phyloP scores from a whole-genome alignment of 2,113 vertebrate species.

The Castor canadensis region DNA sequence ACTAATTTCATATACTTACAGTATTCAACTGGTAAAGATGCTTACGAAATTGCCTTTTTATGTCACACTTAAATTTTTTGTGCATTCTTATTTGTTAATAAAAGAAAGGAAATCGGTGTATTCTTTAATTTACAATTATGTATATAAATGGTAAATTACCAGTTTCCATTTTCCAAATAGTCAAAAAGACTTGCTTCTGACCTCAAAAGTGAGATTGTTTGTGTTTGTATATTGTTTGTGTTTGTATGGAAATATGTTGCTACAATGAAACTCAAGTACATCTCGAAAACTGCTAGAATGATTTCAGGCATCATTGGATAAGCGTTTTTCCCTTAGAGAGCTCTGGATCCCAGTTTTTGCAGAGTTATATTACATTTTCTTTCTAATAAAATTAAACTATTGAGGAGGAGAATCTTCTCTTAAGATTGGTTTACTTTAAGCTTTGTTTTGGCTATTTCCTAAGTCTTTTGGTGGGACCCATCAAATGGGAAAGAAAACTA shows the following conservation, averaged over 20 bases:
- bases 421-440: neutral
- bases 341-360: neutral
- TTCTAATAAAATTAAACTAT: neutral
- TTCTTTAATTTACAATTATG: slow-evolving; percentile 49
- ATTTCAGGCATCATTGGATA: neutral
- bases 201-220: neutral
- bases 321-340: neutral
- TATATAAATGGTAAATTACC: slow-evolving; percentile 31
- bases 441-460: neutral
- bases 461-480: neutral
- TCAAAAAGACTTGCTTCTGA: slow-evolving; percentile 24
- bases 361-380: slow-evolving; percentile 14
- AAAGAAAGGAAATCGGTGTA: neutral
- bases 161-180: slow-evolving; percentile 35
- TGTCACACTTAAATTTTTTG: slow-evolving; percentile 29
- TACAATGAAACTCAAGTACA: slow-evolving; percentile 7
- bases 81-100: slow-evolving; percentile 56
- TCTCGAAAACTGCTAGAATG: slow-evolving; percentile 9
- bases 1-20: slow-evolving; percentile 53
- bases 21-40: slow-evolving; percentile 22
- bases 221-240: neutral
- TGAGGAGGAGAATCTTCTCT: neutral
- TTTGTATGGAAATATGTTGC: slow-evolving; percentile 8
- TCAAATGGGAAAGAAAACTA: neutral
- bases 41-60: slow-evolving; percentile 36